A percentile compares a stretch with the other conserved stretches of the same genome.
phyloP scores from a whole-genome alignment of 2,888 invertebrate species.

The Gymnocheta viridis region DNA sequence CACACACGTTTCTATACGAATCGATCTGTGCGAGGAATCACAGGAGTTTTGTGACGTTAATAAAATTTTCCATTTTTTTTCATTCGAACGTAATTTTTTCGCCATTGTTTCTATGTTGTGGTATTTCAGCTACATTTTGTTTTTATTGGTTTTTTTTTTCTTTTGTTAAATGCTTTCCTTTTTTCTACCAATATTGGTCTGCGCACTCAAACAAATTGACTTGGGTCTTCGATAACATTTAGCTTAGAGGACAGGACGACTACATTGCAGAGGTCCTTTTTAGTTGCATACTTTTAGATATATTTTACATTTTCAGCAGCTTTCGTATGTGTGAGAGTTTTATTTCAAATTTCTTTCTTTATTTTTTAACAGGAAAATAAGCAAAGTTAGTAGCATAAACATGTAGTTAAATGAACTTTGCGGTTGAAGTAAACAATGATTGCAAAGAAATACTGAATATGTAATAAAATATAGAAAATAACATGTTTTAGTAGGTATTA shows the following conservation, averaged over 20 bases:
- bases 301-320: background rate
- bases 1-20: conserved; percentile 18
- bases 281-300: background rate
- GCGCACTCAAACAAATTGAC: conserved; percentile 63
- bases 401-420: conserved; percentile 51
- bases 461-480: conserved; percentile 39
- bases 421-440: conserved; percentile 38
- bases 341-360: background rate
- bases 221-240: conserved; percentile 56
- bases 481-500: conserved; percentile 5
- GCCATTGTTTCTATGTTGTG: conserved; percentile 63
- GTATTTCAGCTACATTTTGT: conserved; percentile 48
- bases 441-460: conserved; percentile 9
- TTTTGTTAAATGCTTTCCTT: conserved; percentile 6
- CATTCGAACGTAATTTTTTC: conserved; percentile 41
- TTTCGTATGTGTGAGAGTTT: background rate
- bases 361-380: background rate
- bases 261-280: background rate
- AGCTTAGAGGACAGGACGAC: conserved; percentile 7
- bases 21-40: conserved; percentile 36
- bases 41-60: conserved; percentile 66
- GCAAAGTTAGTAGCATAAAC: background rate
- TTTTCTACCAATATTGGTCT: conserved; percentile 39
- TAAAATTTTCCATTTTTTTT: conserved; percentile 58
- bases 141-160: too few species aligned